phyloP scores from a whole-genome alignment of 1,140 invertebrate species.

The Apis florea region DNA sequence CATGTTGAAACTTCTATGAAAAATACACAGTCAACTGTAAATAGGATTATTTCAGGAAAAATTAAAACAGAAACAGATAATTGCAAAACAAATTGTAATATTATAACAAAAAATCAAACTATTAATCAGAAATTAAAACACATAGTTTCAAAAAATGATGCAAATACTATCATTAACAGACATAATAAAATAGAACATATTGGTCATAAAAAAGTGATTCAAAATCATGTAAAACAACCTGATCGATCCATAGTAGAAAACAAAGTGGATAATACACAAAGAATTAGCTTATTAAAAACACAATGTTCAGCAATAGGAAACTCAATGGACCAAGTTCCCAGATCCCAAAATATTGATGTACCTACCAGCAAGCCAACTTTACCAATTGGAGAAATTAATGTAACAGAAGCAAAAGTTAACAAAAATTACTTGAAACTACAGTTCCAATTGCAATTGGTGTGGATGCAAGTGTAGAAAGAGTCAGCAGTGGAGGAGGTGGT shows the following conservation, averaged over 20 bases:
- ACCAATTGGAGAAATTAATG: slow-evolving; percentile 78
- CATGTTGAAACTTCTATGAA: slow-evolving; percentile 57
- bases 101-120: slow-evolving; percentile 59
- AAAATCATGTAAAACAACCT: slow-evolving; percentile 72
- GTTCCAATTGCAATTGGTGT: slow-evolving; percentile 72
- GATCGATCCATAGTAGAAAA: slow-evolving; percentile 47
- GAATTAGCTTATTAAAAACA: slow-evolving; percentile 74
- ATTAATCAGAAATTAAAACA: slow-evolving; percentile 75
- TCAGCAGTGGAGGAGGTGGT: slow-evolving; percentile 80
- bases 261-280: slow-evolving; percentile 67
- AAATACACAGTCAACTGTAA: slow-evolving; percentile 60
- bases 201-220: slow-evolving; percentile 68
- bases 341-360: slow-evolving; percentile 55
- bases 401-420: slow-evolving; percentile 84
- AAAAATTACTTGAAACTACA: slow-evolving; percentile 81
- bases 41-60: slow-evolving; percentile 63
- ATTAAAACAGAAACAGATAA: slow-evolving; percentile 69
- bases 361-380: slow-evolving; percentile 67
- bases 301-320: slow-evolving; percentile 57
- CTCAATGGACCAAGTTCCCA: slow-evolving; percentile 58
- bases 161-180: slow-evolving; percentile 66
- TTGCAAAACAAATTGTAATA: slow-evolving; percentile 54
- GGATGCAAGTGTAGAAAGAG: slow-evolving; percentile 70
- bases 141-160: slow-evolving; percentile 61
- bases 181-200: slow-evolving; percentile 68